Base-by-base conservation (phyloP, 1,140 invertebrate species). In the Lucilia sericata region DNA sequence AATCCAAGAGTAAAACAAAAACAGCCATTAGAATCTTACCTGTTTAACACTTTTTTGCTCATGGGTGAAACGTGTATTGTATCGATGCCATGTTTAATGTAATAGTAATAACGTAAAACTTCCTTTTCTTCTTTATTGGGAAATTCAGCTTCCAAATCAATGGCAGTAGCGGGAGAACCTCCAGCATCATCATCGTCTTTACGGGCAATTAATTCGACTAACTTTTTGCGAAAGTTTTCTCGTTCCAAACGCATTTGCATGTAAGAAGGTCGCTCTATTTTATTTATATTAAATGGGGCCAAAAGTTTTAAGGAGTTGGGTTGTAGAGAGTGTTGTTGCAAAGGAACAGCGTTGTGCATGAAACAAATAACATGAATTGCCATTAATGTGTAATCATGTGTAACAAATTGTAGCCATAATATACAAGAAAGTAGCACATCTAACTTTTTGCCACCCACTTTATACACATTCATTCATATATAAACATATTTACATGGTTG, bases 11-110 rank as follows among this genome's bases (percentile, higher is more conserved):
- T 7, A 70, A n/a, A 70, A 70, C 60, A 70, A 70, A 78, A 82
- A 47, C 30, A 47, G 42, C 2, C 5, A 42, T 7, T 70, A 5
- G 0, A 10, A n/a, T 30, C 10, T 86, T 87, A 94, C 94, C 92
- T 92, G 49, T 93, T 89, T 65, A 93, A 91, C 87, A 94, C 91
- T 92, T 93, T 92, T 86, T 92, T 92, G 88, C 93, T 93, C 90
- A 98, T 93, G 2, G 96, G 94, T 21, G 96, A 95, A 1, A 98
- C 95, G 89, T 97, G 94, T 82, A 95, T 94, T 55, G 96, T 97
- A 88, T 97, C 96, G 49, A 98, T 95, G 0, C 96, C 97, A 91
- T 97, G 95, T 87, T 95, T 94, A 82, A 98, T 94, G 87, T 98
- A 98, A 91, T 97, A 97, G 89, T 97, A 96, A 92, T 98, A 98